Conservation (phyloP, 2,797 vertebrate species). For the Ctenopoma multispine region DNA sequence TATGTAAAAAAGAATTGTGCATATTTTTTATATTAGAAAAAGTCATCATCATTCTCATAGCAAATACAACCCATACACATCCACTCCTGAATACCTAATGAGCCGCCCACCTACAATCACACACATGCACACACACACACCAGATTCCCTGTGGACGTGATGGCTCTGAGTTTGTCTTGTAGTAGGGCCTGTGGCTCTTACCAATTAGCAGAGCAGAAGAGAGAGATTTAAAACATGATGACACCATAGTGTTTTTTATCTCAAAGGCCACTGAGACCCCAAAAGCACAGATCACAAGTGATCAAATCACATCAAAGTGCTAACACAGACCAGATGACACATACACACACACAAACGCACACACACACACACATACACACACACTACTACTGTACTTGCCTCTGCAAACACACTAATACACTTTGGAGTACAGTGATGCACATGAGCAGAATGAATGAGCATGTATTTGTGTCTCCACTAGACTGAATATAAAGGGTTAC, state of each 20-base stretch:
- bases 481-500: background rate
- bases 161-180: conserved; percentile 71
- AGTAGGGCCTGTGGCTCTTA: conserved; percentile 70
- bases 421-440: conserved; percentile 15
- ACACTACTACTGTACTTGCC: conserved; percentile 19
- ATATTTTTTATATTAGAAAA: conserved; percentile 60
- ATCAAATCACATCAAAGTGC: conserved; percentile 79
- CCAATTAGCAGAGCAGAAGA: conserved; percentile 82
- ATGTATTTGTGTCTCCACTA: background rate
- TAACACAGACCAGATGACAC: conserved; percentile 65
- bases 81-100: conserved; percentile 66
- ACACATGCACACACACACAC: conserved; percentile 25
- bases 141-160: conserved; percentile 58
- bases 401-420: conserved; percentile 19
- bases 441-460: background rate
- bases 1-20: conserved; percentile 36
- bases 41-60: conserved; percentile 61
- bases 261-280: conserved; percentile 69
- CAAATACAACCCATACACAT: conserved; percentile 42
- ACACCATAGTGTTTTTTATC: conserved; percentile 75
- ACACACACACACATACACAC: conserved; percentile 46
- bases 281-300: conserved; percentile 78
- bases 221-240: conserved; percentile 79
- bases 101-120: conserved; percentile 55
- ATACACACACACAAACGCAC: conserved; percentile 33